These are phyloP conservation scores for Nothobranchius furzeri DNA, from an alignment of 2,113 vertebrate genomes.

Conservation along the genomic window DNA sequence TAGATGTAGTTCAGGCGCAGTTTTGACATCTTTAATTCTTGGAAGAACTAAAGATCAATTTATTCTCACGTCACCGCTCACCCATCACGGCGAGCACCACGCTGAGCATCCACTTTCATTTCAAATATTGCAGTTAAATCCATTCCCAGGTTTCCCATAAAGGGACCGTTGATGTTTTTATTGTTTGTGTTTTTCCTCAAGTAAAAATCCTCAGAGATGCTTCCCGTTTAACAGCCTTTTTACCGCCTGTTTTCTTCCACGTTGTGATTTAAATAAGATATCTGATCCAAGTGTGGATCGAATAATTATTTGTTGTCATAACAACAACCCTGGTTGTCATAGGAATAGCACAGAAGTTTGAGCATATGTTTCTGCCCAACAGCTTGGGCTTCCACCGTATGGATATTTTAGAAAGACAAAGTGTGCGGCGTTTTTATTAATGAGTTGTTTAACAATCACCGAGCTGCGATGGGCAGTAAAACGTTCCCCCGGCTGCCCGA, in stretches of 20 bases:
- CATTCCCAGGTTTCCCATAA: conserved; percentile 33
- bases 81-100: conserved; percentile 26
- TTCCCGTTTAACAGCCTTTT: neutral
- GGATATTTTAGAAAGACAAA: conserved; percentile 3
- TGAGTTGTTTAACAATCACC: neutral
- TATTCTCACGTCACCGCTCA: conserved; percentile 50
- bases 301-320: conserved; percentile 25
- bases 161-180: conserved; percentile 2
- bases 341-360: neutral
- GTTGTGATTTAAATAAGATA: conserved; percentile 19
- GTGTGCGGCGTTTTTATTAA: neutral
- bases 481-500: conserved; percentile 1
- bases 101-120: conserved; percentile 38
- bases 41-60: conserved; percentile 51
- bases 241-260: neutral
- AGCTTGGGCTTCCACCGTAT: neutral
- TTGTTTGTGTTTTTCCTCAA: neutral
- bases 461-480: neutral
- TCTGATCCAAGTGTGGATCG: conserved; percentile 12
- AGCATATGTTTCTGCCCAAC: neutral
- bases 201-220: conserved; percentile 2
- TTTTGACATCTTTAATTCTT: conserved; percentile 46
- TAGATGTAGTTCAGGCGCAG: conserved; percentile 37
- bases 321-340: conserved; percentile 11
- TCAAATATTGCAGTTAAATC: conserved; percentile 32